Evolutionary conservation across 2,888 invertebrate genomes (phyloP), one percentile per base, ranked within the genome.

Genomic region (Oxycera nigricornis): DNA sequence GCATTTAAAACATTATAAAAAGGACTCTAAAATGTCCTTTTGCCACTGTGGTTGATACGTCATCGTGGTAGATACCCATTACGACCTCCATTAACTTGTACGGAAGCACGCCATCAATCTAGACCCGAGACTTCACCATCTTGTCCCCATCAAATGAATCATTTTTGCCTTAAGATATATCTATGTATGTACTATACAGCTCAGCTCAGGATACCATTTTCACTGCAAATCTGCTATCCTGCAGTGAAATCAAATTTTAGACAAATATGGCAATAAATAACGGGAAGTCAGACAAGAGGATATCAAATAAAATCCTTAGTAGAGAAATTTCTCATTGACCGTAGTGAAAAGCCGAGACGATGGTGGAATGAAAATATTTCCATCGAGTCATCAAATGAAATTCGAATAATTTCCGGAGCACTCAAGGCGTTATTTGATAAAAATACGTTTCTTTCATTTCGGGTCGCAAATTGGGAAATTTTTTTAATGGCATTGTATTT

Each of bases 241-340:
- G 20, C 52, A 70, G 70, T 22, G 26, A 70, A 70, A 70, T 70
- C 70, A 52, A 30, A 70, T 70, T 70, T 70, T 31, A 55, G 70
- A 70, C 70, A 70, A 70, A 70, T 70, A 70, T 70, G 35, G 55
- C 70, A 70, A 70, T 70, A 70, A 70, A 70, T 70, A 70, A 70
- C 70, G 22, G 55, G 35, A 70, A 70, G 70, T 70, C 70, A 70
- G 55, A 70, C 52, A 52, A 22, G 70, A 70, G 52, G 24, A 68
- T 22, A 68, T 68, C 68, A 55, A 11, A 35, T 20, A 31, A 70
- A 52, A 70, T 31, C 24, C 50, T 17, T 17, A 68, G 68, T 50
- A 17, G 9, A n/a, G 20, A 17, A 30, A 68, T 68, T 26, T n/a
- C 28, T 68, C 9, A 28, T 24, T 30, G 55, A 52, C 30, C 52